Base-by-base conservation (phyloP, 1,140 invertebrate species). In the Polyergus mexicanus region DNA sequence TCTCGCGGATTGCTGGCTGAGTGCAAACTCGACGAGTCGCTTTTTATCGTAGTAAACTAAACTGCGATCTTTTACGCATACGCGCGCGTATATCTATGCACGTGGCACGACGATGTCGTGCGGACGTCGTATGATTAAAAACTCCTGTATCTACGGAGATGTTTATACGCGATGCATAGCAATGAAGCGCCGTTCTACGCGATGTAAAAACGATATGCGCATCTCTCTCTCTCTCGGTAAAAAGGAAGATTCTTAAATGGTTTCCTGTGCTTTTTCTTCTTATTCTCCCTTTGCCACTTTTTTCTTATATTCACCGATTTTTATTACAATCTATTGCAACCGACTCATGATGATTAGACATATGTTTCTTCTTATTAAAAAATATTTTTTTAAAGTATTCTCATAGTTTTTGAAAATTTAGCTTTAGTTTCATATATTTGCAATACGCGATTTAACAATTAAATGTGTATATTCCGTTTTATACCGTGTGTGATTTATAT, bases 71-170 rank as follows among this genome's bases (percentile, higher is more conserved):
- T 35, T 71, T 62, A 72, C 65, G 66, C 68, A 44, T 63, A 68
- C 28, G 63, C 63, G 51, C 13, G n/a, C 51, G 44, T 35, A n/a
- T 32, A 44, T 19, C 68, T 25, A 60, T 35, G 68, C 68, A 83
- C 78, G 78, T 83, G 78, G 78, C 78, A 44, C 25, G 54, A 63
- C 8, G 38, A 71, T 51, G 47, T 16, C 25, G 51, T 28, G 66
- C 77, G 74, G 58, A 71, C 51, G 60, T 25, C 54, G 68, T 69
- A 62, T 83, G 78, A 83, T 83, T 83, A 83, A 83, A 83, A 83
- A 74, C 78, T 83, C 68, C 5, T 68, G 78, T 74, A 35, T 65
- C 32, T 41, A 35, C 51, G 62, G 25, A 65, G 56, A 58, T 58
- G 41, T 47, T 63, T 41, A 38, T 83, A 35, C 68, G 78, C 78